A percentile compares a stretch with the other conserved stretches of the same genome.
phyloP scores from a whole-genome alignment of 2,888 invertebrate species.

The Acronicta psi region DNA sequence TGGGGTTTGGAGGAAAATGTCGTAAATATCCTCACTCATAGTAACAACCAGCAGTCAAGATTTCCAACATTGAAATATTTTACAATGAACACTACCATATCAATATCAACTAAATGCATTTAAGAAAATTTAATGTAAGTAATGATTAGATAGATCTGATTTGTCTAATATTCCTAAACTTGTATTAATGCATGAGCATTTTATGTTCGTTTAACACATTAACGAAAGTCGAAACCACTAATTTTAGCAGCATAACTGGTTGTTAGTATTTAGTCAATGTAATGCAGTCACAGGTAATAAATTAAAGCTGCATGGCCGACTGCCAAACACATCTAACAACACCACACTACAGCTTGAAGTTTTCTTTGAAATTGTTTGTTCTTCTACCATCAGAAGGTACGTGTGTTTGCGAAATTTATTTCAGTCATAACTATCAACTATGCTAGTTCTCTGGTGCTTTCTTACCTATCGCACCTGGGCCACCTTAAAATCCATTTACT shows the following conservation, averaged over 20 bases:
- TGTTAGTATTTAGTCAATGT: conserved; percentile 48
- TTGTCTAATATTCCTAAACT: not conserved
- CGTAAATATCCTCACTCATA: no score
- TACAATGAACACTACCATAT: no score
- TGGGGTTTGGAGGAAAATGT: no score
- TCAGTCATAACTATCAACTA: not conserved
- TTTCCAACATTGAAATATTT: no score
- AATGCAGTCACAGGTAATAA: conserved; percentile 49
- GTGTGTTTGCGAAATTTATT: conserved; percentile 7
- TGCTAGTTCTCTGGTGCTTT: not conserved
- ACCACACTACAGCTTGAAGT: conserved; percentile 35
- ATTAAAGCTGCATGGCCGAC: conserved; percentile 48
- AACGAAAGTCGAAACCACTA: conserved; percentile 39
- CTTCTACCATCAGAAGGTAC: conserved; percentile 2
- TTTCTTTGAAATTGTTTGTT: conserved; percentile 43
- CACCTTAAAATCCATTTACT: no score
- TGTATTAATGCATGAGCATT: conserved; percentile 6
- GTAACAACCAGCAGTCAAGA: no score
- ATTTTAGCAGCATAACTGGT: conserved; percentile 43
- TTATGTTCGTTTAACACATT: conserved; percentile 19
- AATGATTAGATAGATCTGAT: not conserved
- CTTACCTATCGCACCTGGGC: not conserved
- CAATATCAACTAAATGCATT: no score
- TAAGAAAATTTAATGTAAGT: no score
- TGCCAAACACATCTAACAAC: conserved; percentile 50